Evolutionary conservation across 2,888 invertebrate species (phyloP).

Genomic region (Netelia inedita): DNA sequence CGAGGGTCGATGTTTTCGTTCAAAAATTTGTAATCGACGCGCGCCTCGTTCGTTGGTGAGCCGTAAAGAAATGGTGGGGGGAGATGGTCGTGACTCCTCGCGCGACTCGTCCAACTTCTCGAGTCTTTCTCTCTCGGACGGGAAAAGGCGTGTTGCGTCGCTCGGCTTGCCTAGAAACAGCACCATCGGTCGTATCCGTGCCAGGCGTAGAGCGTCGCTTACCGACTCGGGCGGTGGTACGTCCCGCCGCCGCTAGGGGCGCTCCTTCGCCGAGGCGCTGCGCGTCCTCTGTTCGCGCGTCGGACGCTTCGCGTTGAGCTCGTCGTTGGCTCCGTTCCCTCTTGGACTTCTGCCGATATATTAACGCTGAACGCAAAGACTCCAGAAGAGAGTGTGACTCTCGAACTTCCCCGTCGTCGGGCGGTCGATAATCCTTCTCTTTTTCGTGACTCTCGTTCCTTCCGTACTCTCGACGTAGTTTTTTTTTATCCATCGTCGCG

Average conservation of each 20-base stretch:
- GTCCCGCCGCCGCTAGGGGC: conserved; percentile 55
- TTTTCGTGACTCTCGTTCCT: background rate
- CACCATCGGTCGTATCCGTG: conserved; percentile 50
- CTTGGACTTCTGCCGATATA: conserved; percentile 58
- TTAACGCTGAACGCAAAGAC: background rate
- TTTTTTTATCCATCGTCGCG: background rate
- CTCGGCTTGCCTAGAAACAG: conserved; percentile 50
- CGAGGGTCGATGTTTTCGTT: conserved; percentile 68
- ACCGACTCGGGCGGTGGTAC: conserved; percentile 60
- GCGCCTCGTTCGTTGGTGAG: conserved; percentile 43
- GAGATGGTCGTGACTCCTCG: conserved; percentile 14
- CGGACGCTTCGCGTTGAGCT: conserved; percentile 29
- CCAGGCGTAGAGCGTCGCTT: conserved; percentile 55
- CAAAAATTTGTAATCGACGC: conserved; percentile 59
- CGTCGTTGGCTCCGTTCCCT: conserved; percentile 49
- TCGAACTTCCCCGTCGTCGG: background rate
- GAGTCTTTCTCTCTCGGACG: conserved; percentile 2
- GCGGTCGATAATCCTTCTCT: conserved; percentile 62
- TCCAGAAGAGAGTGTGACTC: conserved; percentile 30
- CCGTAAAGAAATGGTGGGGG: background rate
- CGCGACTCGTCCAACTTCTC: conserved; percentile 42
- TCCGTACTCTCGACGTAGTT: background rate
- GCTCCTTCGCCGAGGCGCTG: conserved; percentile 21
- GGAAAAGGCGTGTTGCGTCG: conserved; percentile 9
- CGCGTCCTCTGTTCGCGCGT: conserved; percentile 33